These are phyloP conservation scores for Anthoscopus minutus DNA, from an alignment of 2,113 vertebrate genomes.

Conservation along the genomic window DNA sequence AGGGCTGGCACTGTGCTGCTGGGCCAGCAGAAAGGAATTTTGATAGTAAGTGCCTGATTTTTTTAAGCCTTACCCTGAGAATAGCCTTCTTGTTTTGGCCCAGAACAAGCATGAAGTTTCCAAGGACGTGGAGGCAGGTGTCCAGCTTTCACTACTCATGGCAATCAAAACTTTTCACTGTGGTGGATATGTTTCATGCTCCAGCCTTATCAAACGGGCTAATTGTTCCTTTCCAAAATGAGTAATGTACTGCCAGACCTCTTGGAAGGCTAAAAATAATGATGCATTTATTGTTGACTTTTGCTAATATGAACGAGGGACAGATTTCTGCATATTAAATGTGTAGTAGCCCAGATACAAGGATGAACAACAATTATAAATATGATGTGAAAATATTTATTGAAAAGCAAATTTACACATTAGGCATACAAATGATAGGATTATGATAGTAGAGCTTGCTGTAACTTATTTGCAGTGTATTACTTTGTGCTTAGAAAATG, in stretches of 20 bases:
- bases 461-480: neutral
- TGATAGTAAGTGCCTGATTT: neutral
- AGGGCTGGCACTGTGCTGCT: accelerated
- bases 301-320: neutral
- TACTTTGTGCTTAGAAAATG: neutral
- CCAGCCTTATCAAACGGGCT: neutral
- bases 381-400: neutral
- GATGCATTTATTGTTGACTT: neutral
- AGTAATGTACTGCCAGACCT: neutral
- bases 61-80: neutral
- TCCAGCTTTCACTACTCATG: accelerated
- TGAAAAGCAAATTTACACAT: neutral
- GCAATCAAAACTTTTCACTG: accelerated
- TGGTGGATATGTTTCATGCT: neutral
- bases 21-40: neutral
- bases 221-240: neutral
- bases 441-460: neutral
- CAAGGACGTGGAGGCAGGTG: neutral
- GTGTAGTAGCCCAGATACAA: neutral
- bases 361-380: neutral
- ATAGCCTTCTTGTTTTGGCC: neutral
- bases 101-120: neutral
- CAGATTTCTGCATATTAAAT: neutral
- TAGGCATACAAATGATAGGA: neutral
- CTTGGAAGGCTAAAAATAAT: neutral